Evolutionary conservation across 2,113 vertebrate species (phyloP).

Genomic region (Ploceus nigricollis): DNA sequence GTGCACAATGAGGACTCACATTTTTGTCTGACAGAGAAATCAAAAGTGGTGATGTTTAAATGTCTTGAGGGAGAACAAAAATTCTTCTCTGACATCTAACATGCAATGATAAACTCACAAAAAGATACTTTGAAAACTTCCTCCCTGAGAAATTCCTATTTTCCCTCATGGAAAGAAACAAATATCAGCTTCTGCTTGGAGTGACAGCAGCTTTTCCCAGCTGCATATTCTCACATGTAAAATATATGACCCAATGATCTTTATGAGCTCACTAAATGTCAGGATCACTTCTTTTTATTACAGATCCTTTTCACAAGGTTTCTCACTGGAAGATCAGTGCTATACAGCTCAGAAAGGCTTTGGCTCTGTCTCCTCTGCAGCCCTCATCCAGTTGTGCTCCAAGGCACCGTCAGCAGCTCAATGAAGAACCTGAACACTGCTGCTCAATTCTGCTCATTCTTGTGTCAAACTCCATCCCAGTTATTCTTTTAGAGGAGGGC

Average conservation of each 20-base stretch:
- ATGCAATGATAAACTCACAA: neutral
- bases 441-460: neutral
- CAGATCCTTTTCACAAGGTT: neutral
- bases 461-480: neutral
- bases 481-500: neutral
- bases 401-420: accelerated
- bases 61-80: neutral
- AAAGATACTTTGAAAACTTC: neutral
- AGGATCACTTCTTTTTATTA: neutral
- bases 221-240: neutral
- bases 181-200: neutral
- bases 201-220: neutral
- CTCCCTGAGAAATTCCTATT: neutral
- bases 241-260: neutral
- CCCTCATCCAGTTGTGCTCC: too few species aligned
- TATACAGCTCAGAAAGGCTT: neutral
- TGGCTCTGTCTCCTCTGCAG: neutral
- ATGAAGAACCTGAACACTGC: neutral
- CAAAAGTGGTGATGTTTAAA: accelerated
- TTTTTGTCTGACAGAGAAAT: neutral
- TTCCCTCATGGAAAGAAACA: neutral
- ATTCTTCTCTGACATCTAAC: neutral
- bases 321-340: neutral
- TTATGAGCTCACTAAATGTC: neutral
- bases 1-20: neutral